Percentiles rank a stretch among this genome's conserved stretches.
These are phyloP conservation scores for Bos taurus DNA, from an alignment of 2,113 vertebrate genomes.

Conservation along the genomic window ARS-UCD2.0 NC_037335.1:104250001-104250500, in stretches of 20 bases:
- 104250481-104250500: neutral
- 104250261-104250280: neutral
- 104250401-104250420: neutral
- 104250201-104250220: neutral
- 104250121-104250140: constrained; percentile 17
- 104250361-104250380: neutral
- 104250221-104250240: neutral
- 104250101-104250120: neutral
- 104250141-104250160: neutral
- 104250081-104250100: neutral
- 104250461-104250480: neutral
- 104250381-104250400: neutral
- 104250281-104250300: neutral
- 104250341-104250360: neutral
- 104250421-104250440: neutral
- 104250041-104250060: constrained; percentile 1
- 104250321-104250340: neutral
- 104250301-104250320: neutral
- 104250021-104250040: neutral
- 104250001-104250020: neutral
- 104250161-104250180: neutral
- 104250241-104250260: neutral
- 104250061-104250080: neutral
- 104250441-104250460: neutral
- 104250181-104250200: neutral